phyloP scores from a whole-genome alignment of 2,797 vertebrate species.

The Amblyopsis hoosieri region DNA sequence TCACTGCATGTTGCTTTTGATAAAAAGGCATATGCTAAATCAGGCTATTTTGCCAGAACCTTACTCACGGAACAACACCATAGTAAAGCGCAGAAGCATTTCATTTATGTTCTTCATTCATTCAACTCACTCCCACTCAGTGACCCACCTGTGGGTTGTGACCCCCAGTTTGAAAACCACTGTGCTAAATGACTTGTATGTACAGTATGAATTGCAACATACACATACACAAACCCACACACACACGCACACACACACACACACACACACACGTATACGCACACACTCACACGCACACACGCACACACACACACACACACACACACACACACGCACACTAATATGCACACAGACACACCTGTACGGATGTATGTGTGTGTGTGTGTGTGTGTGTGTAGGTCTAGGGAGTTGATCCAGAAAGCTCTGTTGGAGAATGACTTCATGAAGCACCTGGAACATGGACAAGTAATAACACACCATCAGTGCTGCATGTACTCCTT shows the following conservation, averaged over 20 bases:
- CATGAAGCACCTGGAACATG: constrained; percentile 77
- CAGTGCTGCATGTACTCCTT: neutral
- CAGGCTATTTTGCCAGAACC: too few relatives aligned
- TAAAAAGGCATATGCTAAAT: neutral
- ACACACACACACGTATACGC: neutral
- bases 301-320: too few relatives aligned
- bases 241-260: neutral
- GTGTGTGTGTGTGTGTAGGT: constrained; percentile 49
- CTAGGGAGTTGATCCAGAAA: constrained; percentile 73
- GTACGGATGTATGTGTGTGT: neutral
- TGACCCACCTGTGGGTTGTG: too few relatives aligned
- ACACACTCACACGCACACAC: neutral
- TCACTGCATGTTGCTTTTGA: too few relatives aligned
- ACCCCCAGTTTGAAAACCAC: neutral
- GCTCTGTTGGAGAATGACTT: constrained; percentile 80
- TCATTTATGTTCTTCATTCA: too few relatives aligned
- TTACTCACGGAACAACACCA: too few relatives aligned
- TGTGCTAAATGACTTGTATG: neutral
- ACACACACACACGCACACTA: neutral
- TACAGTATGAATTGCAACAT: neutral
- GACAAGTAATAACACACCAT: constrained; percentile 40
- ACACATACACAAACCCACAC: neutral
- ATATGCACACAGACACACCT: constrained; percentile 1
- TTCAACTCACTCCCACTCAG: too few relatives aligned
- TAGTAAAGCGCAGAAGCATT: too few relatives aligned